Base-by-base conservation (phyloP, 2,113 vertebrate species). In the Alexandromys fortis region DNA sequence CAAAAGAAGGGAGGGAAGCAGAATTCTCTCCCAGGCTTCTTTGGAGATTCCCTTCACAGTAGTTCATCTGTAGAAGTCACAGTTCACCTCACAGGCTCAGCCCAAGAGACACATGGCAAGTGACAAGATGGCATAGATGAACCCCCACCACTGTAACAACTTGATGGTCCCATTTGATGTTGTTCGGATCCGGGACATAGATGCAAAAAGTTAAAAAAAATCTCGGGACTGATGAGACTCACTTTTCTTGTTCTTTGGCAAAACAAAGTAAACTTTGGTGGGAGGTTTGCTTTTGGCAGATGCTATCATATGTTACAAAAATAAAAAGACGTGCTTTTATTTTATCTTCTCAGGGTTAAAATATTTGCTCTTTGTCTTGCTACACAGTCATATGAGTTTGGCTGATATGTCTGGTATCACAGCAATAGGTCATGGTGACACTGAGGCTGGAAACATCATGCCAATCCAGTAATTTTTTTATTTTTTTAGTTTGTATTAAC, bases 101-200 rank as follows among this genome's bases (percentile, higher is more conserved):
- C 10, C 10, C 19, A 38, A 22, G 35, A 58, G 35, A 38, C 35
- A 58, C 35, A 58, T 22, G 38, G 22, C 52, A 58, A 61, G 52
- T 26, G 12, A 82, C 79, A 38, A 61, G 55, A 7, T 61, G 19
- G 0, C 55, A 58, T 21, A 58, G 5, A 58, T 63, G 61, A 63
- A 26, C 61, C 1, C 1, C 22, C 61, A 63, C 30, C 55, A 26
- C 12, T 26, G 11, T 0, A 68, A n/a, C n/a, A 1, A 3, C 1
- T 61, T 26, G 2, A 16, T 2, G 55, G 13, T 28, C 13, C 81
- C n/a, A 2, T 42, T 61, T 13, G 8, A 63, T 42, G 1, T 7
- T 28, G 24, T 42, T 26, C 13, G 0, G 63, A 24, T 24, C n/a
- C 14, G 63, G 13, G 21, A 42, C 26, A 38, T 26, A 26, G 79